Evolutionary conservation across 2,797 vertebrate species (phyloP).

Genomic region (Vireo griseus): DNA sequence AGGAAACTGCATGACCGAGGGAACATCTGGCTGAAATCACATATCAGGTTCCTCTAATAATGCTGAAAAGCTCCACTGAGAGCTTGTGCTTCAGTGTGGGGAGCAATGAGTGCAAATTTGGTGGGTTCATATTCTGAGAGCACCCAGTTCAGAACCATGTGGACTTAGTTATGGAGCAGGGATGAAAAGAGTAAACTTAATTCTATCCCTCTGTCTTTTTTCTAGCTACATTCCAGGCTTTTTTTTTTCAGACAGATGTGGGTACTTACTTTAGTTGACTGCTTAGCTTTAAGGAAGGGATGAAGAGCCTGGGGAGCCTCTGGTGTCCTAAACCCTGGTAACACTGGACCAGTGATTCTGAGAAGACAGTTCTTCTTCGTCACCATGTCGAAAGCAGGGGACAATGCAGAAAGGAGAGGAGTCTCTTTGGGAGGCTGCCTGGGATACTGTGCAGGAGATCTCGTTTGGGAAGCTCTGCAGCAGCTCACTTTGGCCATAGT

Average conservation of each 20-base stretch:
- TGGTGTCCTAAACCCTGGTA: neutral
- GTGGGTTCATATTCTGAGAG: neutral
- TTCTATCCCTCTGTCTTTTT: neutral
- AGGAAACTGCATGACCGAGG: neutral
- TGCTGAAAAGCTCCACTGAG: neutral
- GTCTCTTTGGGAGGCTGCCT: neutral
- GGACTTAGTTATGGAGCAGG: neutral
- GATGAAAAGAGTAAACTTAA: neutral
- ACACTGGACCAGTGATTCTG: neutral
- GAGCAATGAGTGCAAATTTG: rapidly evolving
- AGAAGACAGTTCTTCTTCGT: neutral
- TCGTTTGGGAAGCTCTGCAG: neutral
- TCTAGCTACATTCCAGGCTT: neutral
- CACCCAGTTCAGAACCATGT: neutral
- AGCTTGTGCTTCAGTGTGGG: neutral
- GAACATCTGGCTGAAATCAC: neutral
- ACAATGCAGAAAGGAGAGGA: neutral
- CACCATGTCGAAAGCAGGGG: neutral
- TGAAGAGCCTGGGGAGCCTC: neutral
- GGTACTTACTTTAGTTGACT: neutral
- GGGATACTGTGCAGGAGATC: neutral
- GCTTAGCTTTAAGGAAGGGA: neutral
- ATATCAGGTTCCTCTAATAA: neutral
- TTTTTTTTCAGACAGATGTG: neutral
- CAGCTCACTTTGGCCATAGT: neutral